Percentiles rank a stretch among this genome's conserved stretches.
Evolutionary conservation across 2,888 invertebrate genomes (phyloP).

Genomic region (Neuroscelio doddi): DNA sequence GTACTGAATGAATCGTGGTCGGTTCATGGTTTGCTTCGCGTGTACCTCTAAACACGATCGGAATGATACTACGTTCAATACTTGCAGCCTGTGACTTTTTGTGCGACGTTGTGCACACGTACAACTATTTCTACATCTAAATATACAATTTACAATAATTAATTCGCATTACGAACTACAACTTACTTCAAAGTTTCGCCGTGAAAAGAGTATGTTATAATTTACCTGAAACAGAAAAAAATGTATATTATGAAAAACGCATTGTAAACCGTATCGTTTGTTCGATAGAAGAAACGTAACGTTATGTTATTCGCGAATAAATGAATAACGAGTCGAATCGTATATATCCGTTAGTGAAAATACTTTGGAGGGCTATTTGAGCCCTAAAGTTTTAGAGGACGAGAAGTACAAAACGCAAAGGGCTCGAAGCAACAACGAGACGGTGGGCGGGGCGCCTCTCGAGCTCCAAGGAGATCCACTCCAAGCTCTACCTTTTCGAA

Average conservation of each 20-base stretch:
- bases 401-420: conserved; percentile 65
- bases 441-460: conserved; percentile 71
- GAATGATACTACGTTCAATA: conserved; percentile 50
- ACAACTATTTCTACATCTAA: no score
- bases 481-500: conserved; percentile 67
- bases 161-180: no score
- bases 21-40: conserved; percentile 32
- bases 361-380: conserved; percentile 43
- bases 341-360: conserved; percentile 45
- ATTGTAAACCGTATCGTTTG: no score
- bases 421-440: conserved; percentile 68
- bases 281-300: no score
- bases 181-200: no score
- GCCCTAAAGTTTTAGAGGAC: conserved; percentile 52
- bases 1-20: conserved; percentile 54
- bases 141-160: no score
- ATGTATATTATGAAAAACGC: no score
- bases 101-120: no score
- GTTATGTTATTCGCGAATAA: conserved; percentile 31
- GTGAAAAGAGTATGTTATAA: no score
- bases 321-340: conserved; percentile 42
- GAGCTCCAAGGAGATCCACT: conserved; percentile 72
- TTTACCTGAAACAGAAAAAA: no score
- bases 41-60: conserved; percentile 33
- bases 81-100: no score